These are phyloP conservation scores for Drosophila kepulauana DNA, from an alignment of 1,140 invertebrate species.

Conservation along the genomic window DNA sequence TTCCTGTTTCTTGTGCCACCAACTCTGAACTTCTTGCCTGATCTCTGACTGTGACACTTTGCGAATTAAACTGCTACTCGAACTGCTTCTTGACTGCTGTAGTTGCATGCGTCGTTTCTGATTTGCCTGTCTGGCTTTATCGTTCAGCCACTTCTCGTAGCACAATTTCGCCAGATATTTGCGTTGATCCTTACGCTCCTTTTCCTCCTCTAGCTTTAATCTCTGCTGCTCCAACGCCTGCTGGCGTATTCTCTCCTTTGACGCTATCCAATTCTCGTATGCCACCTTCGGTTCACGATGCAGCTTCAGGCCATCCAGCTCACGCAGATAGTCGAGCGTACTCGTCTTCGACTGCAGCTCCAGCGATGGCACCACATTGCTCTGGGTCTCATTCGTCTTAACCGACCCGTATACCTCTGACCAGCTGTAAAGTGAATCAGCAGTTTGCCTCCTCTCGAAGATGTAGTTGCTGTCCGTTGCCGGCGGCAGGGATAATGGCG, in stretches of 20 bases:
- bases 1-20: constrained; percentile 59
- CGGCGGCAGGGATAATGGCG: constrained; percentile 20
- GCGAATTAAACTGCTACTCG: constrained; percentile 18
- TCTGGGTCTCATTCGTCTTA: constrained; percentile 12
- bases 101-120: constrained; percentile 11
- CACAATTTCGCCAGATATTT: constrained; percentile 32
- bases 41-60: constrained; percentile 49
- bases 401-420: constrained; percentile 36
- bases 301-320: constrained; percentile 41
- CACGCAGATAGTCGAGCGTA: constrained; percentile 29
- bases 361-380: constrained; percentile 41
- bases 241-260: constrained; percentile 39
- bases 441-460: neutral
- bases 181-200: constrained; percentile 13
- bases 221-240: neutral
- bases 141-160: constrained; percentile 57
- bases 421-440: constrained; percentile 32
- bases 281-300: constrained; percentile 46
- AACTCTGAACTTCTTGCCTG: constrained; percentile 49
- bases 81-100: neutral
- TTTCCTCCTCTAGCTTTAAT: neutral
- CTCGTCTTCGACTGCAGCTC: constrained; percentile 29
- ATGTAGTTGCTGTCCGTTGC: constrained; percentile 4
- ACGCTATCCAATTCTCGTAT: constrained; percentile 55
- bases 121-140: constrained; percentile 35